These are phyloP conservation scores for Drosophila peninsularis DNA, from an alignment of 2,888 invertebrate genomes.

Conservation along the genomic window DNA sequence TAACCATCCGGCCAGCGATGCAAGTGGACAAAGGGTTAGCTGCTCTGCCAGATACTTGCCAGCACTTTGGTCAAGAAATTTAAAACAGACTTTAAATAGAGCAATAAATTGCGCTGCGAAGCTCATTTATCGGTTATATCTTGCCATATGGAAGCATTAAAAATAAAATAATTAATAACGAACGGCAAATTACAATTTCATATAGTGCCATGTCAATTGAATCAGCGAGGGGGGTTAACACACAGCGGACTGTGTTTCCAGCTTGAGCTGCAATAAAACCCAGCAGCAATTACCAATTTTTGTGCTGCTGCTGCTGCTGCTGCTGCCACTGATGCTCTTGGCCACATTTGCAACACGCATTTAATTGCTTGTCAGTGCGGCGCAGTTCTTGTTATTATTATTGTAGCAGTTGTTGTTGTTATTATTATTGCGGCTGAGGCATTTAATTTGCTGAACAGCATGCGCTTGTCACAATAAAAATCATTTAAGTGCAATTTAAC, in stretches of 20 bases:
- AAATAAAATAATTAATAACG: constrained; percentile 59
- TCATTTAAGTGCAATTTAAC: constrained; percentile 71
- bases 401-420: constrained; percentile 35
- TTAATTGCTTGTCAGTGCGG: constrained; percentile 76
- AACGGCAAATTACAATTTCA: constrained; percentile 68
- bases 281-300: constrained; percentile 65
- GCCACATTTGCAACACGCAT: constrained; percentile 65
- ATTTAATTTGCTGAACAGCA: constrained; percentile 73
- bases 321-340: constrained; percentile 33
- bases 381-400: constrained; percentile 27
- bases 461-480: constrained; percentile 77
- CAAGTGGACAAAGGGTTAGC: background rate
- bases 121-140: constrained; percentile 42
- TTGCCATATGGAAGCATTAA: constrained; percentile 52
- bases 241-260: constrained; percentile 6
- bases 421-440: constrained; percentile 53
- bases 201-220: constrained; percentile 54
- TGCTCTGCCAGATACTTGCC: too few species aligned
- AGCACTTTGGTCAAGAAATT: too few species aligned
- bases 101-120: constrained; percentile 12
- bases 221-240: constrained; percentile 27
- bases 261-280: constrained; percentile 67
- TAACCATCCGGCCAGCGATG: constrained; percentile 1
- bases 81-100: constrained; percentile 49
- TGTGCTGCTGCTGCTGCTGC: constrained; percentile 25